These are phyloP conservation scores for Rhingia campestris DNA, from an alignment of 2,888 invertebrate species.

Conservation along the genomic window DNA sequence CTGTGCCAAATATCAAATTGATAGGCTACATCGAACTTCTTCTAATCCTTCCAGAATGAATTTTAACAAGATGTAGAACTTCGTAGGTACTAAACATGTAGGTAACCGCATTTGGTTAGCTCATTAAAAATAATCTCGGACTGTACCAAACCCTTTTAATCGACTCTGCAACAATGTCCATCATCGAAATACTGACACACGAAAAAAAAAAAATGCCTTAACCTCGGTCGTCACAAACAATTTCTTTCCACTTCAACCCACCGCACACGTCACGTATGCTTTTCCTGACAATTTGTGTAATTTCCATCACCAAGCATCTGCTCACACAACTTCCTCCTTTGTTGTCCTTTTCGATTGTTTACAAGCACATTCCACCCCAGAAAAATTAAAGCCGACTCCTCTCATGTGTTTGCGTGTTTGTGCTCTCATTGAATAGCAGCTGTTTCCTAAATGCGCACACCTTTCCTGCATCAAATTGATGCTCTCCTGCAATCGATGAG, in stretches of 20 bases:
- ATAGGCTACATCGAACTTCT: no score
- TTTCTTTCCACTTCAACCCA: constrained; percentile 3
- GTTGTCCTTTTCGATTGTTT: constrained; percentile 29
- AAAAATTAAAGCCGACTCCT: constrained; percentile 8
- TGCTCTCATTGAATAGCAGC: constrained; percentile 29
- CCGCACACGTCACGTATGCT: background rate
- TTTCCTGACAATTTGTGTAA: constrained; percentile 19
- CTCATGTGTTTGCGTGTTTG: background rate
- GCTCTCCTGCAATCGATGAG: constrained; percentile 41
- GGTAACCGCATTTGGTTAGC: no score
- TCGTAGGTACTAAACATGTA: no score
- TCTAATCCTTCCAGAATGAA: no score
- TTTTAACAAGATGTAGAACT: no score
- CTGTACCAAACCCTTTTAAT: no score
- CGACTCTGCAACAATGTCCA: no score
- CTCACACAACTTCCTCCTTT: constrained; percentile 27
- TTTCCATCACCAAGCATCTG: constrained; percentile 30
- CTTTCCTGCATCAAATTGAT: constrained; percentile 51
- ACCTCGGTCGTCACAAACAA: constrained; percentile 6
- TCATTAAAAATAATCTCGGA: no score
- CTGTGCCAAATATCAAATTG: no score
- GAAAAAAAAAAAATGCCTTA: background rate
- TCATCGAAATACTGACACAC: no score
- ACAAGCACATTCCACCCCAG: constrained; percentile 47
- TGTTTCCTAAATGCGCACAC: constrained; percentile 54